Base-by-base conservation (phyloP, 1,140 invertebrate species). In the Drosophila nasuta region DNA sequence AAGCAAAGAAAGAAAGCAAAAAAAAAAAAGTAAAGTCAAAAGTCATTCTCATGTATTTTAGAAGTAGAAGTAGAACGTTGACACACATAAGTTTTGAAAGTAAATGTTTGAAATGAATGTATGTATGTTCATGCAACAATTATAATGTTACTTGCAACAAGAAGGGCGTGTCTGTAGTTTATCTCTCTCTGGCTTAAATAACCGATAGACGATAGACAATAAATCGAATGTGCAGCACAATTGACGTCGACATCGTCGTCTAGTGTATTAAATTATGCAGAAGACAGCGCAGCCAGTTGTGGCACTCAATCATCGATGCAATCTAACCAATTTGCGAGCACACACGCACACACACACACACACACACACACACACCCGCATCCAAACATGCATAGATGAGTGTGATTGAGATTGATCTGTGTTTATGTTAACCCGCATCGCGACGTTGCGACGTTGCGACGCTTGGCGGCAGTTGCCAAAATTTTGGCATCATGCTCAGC, bases 381-480 rank as follows among this genome's bases (percentile, higher is more conserved):
- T 13, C 56, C n/a, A 49, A 10, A 11, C 28, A 17, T 25, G 11
- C 51, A 65, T 48, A 57, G 8, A 41, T 52, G 51, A 62, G 45
- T 64, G 51, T 71, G 52, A 64, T 70, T 58, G 59, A 72, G 62
- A 72, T 76, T 65, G 74, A 76, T 76, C 74, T 66, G 60, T 76
- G 74, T 76, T 76, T 72, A 60, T 72, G 68, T 66, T 60, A 72
- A 43, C 28, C 68, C 74, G 46, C 68, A 72, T 35, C 41, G 45
- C 35, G 2, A 38, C 51, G 72, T 25, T 25, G 20, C 20, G 3
- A 25, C 20, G 20, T 25, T 25, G 20, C 20, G 20, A 25, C 41
- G 52, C 57, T 25, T 25, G 35, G 52, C 64, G 17, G 52, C 28
- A 38, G 54, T 51, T 68, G 33, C n/a, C 64, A 58, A 67, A 66